phyloP scores from a whole-genome alignment of 2,797 vertebrate genomes.

The Helarctos malayanus region DNA sequence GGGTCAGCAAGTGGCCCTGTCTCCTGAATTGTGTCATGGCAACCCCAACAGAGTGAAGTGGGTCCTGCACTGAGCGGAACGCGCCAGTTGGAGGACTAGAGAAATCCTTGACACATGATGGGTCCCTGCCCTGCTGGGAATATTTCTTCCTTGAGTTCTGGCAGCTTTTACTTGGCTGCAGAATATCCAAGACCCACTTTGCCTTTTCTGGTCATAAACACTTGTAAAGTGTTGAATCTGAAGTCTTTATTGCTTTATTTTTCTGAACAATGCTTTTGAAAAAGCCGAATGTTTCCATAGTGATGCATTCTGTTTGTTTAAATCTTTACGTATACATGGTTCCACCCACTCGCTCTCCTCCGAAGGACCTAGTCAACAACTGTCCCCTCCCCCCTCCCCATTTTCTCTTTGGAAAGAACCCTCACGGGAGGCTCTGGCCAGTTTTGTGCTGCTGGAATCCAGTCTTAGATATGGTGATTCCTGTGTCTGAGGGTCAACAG shows the following conservation, averaged over 20 bases:
- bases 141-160: slow-evolving; percentile 71
- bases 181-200: slow-evolving; percentile 82
- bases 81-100: background rate
- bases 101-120: background rate
- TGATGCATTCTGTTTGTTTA: slow-evolving; percentile 82
- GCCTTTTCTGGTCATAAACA: slow-evolving; percentile 88
- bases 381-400: background rate
- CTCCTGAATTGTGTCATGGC: background rate
- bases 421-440: background rate
- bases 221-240: slow-evolving; percentile 74
- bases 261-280: slow-evolving; percentile 79
- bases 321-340: slow-evolving; percentile 53
- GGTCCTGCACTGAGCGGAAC: background rate
- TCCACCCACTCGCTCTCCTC: slow-evolving; percentile 42
- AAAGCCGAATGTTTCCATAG: slow-evolving; percentile 84
- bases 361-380: background rate
- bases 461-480: background rate
- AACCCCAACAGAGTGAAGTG: slow-evolving; percentile 57
- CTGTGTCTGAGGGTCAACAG: background rate
- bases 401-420: background rate
- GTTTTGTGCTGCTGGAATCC: background rate
- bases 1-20: accelerated
- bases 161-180: slow-evolving; percentile 74
- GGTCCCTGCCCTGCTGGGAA: slow-evolving; percentile 63
- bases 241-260: slow-evolving; percentile 79